phyloP scores from a whole-genome alignment of 2,113 vertebrate species.

The Larimichthys polyactis region DNA sequence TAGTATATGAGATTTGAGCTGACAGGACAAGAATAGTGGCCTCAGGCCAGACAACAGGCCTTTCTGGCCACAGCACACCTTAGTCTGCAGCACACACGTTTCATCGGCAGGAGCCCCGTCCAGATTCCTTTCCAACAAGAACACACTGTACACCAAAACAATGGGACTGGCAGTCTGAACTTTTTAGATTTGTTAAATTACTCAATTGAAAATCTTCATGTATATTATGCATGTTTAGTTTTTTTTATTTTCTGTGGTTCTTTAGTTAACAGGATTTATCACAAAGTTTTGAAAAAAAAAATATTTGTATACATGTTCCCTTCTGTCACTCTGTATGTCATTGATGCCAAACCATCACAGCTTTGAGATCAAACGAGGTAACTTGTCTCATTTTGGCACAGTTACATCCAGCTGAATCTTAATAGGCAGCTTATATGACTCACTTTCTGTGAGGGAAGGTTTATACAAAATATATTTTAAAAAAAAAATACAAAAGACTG shows the following conservation, averaged over 20 bases:
- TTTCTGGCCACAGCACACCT: slow-evolving; percentile 5
- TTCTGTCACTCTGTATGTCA: neutral
- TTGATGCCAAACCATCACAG: no score
- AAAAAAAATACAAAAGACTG: slow-evolving; percentile 25
- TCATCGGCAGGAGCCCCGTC: neutral
- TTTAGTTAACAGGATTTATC: neutral
- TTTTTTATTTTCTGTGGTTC: neutral
- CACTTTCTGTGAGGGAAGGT: slow-evolving; percentile 8
- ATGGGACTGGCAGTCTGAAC: neutral
- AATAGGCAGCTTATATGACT: slow-evolving; percentile 10
- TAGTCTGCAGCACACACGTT: neutral
- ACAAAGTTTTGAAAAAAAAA: neutral
- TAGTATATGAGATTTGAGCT: slow-evolving; percentile 63
- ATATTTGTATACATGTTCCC: neutral
- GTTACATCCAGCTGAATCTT: slow-evolving; percentile 20
- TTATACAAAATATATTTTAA: neutral
- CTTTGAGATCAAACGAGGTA: neutral
- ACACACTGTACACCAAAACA: neutral
- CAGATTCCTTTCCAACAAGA: neutral
- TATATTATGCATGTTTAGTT: neutral
- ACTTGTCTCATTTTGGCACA: slow-evolving; percentile 25
- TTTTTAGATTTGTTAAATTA: neutral
- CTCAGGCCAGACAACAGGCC: slow-evolving; percentile 56
- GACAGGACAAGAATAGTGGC: slow-evolving; percentile 76
- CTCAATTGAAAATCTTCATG: neutral